phyloP scores from a whole-genome alignment of 2,888 invertebrate species.

The Synergus umbraculus region DNA sequence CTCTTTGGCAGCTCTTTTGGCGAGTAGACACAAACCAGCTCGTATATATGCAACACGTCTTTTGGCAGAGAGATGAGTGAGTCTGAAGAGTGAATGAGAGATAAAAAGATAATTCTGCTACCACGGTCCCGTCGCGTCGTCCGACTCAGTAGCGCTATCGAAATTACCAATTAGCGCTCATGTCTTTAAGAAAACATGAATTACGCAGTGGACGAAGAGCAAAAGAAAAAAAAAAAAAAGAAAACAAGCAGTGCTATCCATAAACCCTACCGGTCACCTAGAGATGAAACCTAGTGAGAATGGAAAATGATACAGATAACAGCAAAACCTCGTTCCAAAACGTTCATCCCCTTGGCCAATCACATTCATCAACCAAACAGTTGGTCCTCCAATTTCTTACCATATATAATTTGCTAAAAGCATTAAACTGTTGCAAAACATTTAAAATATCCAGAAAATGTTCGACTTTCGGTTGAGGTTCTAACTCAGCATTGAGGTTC shows the following conservation, averaged over 20 bases:
- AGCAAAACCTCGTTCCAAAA: slow-evolving; percentile 16
- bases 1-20: slow-evolving; percentile 67
- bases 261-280: slow-evolving; percentile 38
- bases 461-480: background rate
- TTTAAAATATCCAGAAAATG: background rate
- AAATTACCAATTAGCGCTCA: slow-evolving; percentile 36
- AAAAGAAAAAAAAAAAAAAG: background rate
- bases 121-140: slow-evolving; percentile 74
- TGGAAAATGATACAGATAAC: slow-evolving; percentile 3
- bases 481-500: background rate
- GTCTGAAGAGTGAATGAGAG: slow-evolving; percentile 55
- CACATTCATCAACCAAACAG: slow-evolving; percentile 20
- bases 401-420: background rate
- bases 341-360: slow-evolving; percentile 38
- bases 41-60: slow-evolving; percentile 56
- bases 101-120: slow-evolving; percentile 58
- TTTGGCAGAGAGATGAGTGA: slow-evolving; percentile 52
- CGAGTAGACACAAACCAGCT: slow-evolving; percentile 61
- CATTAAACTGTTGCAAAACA: background rate
- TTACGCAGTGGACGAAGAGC: slow-evolving; percentile 46
- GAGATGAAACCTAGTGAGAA: slow-evolving; percentile 16
- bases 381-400: slow-evolving; percentile 4
- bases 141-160: slow-evolving; percentile 73
- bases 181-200: slow-evolving; percentile 23
- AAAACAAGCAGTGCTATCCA: slow-evolving; percentile 49